Evolutionary conservation across 2,113 vertebrate genomes (phyloP), one percentile per base, ranked within the genome.

Genomic region (Chaenocephalus aceratus): DNA sequence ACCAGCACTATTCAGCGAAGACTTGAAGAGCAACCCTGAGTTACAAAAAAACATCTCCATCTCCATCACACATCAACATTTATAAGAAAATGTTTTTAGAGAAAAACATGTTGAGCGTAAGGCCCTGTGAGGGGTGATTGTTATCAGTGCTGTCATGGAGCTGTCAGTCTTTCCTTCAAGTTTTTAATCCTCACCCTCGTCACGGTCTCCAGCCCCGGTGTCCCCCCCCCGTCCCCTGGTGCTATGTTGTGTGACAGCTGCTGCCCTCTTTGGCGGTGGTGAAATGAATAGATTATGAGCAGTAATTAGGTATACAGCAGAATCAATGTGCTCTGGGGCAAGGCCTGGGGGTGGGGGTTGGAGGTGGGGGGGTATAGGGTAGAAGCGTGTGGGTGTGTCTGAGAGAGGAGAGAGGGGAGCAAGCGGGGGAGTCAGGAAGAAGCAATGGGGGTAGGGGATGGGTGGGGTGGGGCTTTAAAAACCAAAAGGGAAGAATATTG

Each of bases 221-320:
- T 68, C 76, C 82, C 84, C 82, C 84, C 70, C 80, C 78, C 72
- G 84, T 85, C 82, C 86, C 78, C 87, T 63, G 84, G 88, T 86
- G 88, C 83, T 81, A 85, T 86, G 86, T 82, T 88, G 89, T 96
- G 96, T 97, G 96, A 97, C 97, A 98, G 97, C 97, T 98, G 97
- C 97, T 97, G 96, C 88, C 88, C 96, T 97, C 96, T 97, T 96
- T 96, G 96, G 95, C 95, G 95, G 96, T 95, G 96, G 96, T 89
- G 96, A 97, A 99, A 99, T 98, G 97, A 98, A 98, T 99, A 99
- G 97, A 99, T 99, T 97, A 99, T 98, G 96, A 98, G 97, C 96
- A 96, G 97, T 98, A 98, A 99, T 99, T 99, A 98, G 97, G 97
- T 97, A 96, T 97, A 97, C 97, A 97, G 96, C 96, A 96, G 96